Percentiles rank a stretch among this genome's conserved stretches.
Conservation (phyloP, 2,113 vertebrate species). For the Serilophus lunatus region DNA sequence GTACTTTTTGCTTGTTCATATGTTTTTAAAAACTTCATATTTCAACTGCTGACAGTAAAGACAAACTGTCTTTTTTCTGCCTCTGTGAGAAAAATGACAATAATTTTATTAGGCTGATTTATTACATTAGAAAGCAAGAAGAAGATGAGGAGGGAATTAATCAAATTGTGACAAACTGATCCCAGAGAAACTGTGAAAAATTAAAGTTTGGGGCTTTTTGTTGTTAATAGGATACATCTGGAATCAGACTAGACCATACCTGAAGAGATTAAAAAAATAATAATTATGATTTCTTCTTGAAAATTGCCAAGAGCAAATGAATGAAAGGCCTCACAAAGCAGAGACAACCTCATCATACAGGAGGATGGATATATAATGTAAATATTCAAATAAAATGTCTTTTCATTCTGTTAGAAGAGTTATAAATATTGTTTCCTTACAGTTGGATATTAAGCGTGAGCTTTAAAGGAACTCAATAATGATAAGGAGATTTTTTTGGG, state of each 20-base stretch:
- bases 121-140: neutral
- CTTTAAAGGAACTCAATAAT: neutral
- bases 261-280: neutral
- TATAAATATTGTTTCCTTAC: neutral
- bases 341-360: neutral
- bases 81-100: neutral
- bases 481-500: neutral
- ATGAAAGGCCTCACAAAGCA: neutral
- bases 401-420: neutral
- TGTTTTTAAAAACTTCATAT: neutral
- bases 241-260: neutral
- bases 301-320: neutral
- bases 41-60: neutral
- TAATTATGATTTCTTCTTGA: neutral
- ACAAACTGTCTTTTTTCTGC: neutral
- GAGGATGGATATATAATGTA: neutral
- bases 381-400: neutral
- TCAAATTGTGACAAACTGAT: neutral
- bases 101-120: conserved; percentile 37
- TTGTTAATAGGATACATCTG: neutral
- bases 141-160: neutral
- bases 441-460: neutral
- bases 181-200: neutral
- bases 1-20: neutral
- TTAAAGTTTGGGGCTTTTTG: neutral